Evolutionary conservation across 1,140 invertebrate species (phyloP).

Genomic region (Oryzaephilus surinamensis): DNA sequence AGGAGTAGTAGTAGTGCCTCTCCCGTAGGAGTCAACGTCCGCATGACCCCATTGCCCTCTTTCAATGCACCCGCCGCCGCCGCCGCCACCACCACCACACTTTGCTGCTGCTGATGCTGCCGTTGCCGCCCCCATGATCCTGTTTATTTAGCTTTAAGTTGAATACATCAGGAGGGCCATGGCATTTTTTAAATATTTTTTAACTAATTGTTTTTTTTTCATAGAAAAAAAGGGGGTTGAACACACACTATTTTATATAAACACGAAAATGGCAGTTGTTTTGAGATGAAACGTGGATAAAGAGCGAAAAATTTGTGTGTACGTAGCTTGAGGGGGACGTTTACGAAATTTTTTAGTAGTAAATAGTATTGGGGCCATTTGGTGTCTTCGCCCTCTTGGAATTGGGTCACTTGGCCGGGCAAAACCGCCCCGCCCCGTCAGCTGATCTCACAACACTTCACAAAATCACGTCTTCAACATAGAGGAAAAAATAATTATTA

Average conservation of each 20-base stretch:
- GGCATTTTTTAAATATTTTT: no score
- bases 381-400: slow-evolving; percentile 21
- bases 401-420: slow-evolving; percentile 16
- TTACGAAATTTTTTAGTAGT: no score
- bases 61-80: no score
- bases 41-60: slow-evolving; percentile 10
- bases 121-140: background rate
- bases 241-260: no score
- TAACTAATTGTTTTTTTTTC: no score
- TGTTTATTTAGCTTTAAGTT: background rate
- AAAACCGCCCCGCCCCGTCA: slow-evolving; percentile 14
- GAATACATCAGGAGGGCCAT: no score
- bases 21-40: slow-evolving; percentile 21
- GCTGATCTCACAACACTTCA: slow-evolving; percentile 9
- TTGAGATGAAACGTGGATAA: no score
- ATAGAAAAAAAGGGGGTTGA: no score
- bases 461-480: background rate
- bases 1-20: slow-evolving; percentile 12
- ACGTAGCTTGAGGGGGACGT: no score
- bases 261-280: no score
- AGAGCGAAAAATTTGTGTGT: no score
- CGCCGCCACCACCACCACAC: slow-evolving; percentile 1
- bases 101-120: background rate
- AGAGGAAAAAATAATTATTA: background rate
- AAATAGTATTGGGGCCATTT: no score